Evolutionary conservation across 2,888 invertebrate genomes (phyloP).

Genomic region (Tuberolachnus salignus): DNA sequence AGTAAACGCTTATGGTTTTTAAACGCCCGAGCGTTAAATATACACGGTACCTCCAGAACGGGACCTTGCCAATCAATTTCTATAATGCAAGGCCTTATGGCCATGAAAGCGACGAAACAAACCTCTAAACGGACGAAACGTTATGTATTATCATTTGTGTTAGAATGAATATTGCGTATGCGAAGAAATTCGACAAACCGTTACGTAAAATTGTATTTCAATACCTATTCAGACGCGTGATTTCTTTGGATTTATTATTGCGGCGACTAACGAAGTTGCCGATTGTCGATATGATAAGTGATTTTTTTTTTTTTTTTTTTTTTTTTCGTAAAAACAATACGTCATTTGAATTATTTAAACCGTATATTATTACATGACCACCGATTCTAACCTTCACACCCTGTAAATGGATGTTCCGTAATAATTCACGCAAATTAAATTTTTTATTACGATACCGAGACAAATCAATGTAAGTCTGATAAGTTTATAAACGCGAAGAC

Average conservation of each 20-base stretch:
- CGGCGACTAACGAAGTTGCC: not conserved
- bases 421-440: too few relatives aligned
- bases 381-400: too few relatives aligned
- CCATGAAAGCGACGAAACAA: slow-evolving; percentile 15
- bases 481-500: too few relatives aligned
- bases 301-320: too few relatives aligned
- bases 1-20: too few relatives aligned
- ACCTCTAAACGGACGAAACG: slow-evolving; percentile 11
- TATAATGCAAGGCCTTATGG: not conserved
- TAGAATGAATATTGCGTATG: not conserved
- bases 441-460: too few relatives aligned
- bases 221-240: not conserved
- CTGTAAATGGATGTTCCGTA: too few relatives aligned
- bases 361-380: not conserved
- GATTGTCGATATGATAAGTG: not conserved
- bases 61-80: not conserved
- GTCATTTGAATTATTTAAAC: slow-evolving; percentile 2
- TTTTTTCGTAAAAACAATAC: slow-evolving; percentile 14
- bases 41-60: not conserved
- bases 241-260: too few relatives aligned
- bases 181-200: slow-evolving; percentile 19
- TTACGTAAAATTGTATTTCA: slow-evolving; percentile 25
- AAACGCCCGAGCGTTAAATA: too few relatives aligned
- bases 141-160: not conserved
- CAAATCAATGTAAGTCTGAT: too few relatives aligned